Percentiles rank a stretch among this genome's conserved stretches.
Conservation (phyloP, 2,113 vertebrate genomes). For the Gambusia holbrooki region DNA sequence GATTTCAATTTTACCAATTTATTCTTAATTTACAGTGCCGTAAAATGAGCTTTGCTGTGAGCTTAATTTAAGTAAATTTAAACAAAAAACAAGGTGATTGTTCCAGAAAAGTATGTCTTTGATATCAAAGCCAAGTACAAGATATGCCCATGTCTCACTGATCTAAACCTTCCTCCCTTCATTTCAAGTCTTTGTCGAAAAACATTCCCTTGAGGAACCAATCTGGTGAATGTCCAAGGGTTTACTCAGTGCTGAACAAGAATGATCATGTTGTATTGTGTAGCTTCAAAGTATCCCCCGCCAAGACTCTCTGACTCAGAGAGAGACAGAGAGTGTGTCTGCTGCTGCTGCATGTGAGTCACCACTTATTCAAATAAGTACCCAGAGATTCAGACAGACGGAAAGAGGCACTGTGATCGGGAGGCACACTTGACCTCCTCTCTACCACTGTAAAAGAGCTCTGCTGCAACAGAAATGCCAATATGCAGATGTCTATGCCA, state of each 20-base stretch:
- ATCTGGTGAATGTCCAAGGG: constrained; percentile 25
- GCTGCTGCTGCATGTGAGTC: constrained; percentile 56
- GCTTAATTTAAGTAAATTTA: background rate
- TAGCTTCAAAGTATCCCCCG: constrained; percentile 50
- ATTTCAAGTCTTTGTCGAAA: constrained; percentile 5
- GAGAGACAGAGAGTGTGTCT: constrained; percentile 15
- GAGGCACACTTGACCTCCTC: constrained; percentile 57
- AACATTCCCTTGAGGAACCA: constrained; percentile 7
- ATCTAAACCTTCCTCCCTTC: constrained; percentile 3
- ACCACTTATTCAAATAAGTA: constrained; percentile 63
- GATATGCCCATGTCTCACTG: constrained; percentile 4
- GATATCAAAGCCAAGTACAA: constrained; percentile 19
- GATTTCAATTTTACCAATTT: background rate
- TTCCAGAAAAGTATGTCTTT: background rate
- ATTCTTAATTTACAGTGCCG: background rate
- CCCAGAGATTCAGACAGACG: constrained; percentile 53
- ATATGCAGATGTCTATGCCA: constrained; percentile 6
- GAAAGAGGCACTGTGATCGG: constrained; percentile 55
- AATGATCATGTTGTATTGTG: constrained; percentile 40
- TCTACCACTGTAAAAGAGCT: constrained; percentile 24
- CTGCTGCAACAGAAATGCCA: constrained; percentile 17
- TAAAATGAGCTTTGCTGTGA: background rate
- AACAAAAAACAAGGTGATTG: background rate
- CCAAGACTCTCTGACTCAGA: constrained; percentile 56
- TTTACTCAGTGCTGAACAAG: constrained; percentile 28